Base-by-base conservation (phyloP, 1,140 invertebrate species). In the Microplitis mediator region DNA sequence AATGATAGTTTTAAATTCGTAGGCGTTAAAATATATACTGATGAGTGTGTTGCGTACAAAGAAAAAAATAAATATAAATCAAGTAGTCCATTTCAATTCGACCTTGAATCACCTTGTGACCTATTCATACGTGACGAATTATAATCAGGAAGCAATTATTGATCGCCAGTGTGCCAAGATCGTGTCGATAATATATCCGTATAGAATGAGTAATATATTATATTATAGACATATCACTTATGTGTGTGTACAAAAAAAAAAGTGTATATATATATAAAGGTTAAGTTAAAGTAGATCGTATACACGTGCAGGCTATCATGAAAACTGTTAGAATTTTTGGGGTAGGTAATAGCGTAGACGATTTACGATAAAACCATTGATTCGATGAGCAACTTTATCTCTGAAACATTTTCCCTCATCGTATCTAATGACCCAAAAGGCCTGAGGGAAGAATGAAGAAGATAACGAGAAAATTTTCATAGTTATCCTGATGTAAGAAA, bases 71-170 rank as follows among this genome's bases (percentile, higher is more conserved):
- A 16, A 62, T 62, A 62, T 39, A 36, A 35, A 36, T 63, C 3
- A 31, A 36, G 13, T 13, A 63, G 34, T 36, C 13, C 13, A n/a
- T 36, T 63, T 63, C 35, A 45, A 63, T 62, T 23, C 51, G 50
- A 71, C 69, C 69, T 71, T 71, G 69, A 71, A 34, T 71, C 69
- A 71, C 61, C 69, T 71, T 62, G 61, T 71, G 69, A 71, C 62
- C 62, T 71, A 71, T 71, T 56, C 61, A 58, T 71, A 65, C 16
- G 36, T 64, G 51, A 71, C 61, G 32, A 65, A 71, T 71, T 63
- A 45, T 52, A 71, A 71, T 36, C 61, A 64, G 62, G 62, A 65
- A 71, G 34, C 35, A 65, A 65, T 56, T 51, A 56, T 36, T 56
- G 35, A 52, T 32, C 67, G 35, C 39, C 56, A 69, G 52, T 60